Evolutionary conservation across 2,888 invertebrate species (phyloP), one percentile per base, ranked within the genome.

Genomic region (Polydrusus pterygomalis): DNA sequence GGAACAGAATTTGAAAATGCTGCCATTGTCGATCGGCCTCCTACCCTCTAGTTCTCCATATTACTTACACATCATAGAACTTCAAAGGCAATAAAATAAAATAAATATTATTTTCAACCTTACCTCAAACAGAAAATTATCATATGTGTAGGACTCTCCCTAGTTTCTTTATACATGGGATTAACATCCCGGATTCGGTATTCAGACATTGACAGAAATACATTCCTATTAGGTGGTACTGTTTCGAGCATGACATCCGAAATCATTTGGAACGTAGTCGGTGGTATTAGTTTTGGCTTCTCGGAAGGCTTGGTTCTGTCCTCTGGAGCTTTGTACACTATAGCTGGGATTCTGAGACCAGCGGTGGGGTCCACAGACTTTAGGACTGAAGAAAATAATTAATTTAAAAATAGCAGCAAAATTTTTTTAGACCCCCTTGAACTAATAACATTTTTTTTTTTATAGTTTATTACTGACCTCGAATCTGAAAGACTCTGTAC

Each of bases 101-200:
- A 25, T 25, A 25, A 25, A 25, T 25, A 1, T 5, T 3, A 25
- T 3, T 25, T 1, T 25, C 5, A 8, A 0, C 1, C 17, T 60
- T 38, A 60, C 58, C 58, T 38, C 15, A 60, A 60, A 38, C 58
- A 60, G 34, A 60, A 60, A 10, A 60, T 60, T 18, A 60, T 38
- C 58, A 60, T 60, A 38, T 60, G 58, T 3, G 58, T 60, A 18
- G 58, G 58, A 60, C 58, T 38, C 6, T 60, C 58, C 11, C 30
- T 30, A 0, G 58, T 60, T 10, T 60, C 58, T 17, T 18, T 17
- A 60, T 60, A 18, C 8, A 18, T 11, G 15, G 58, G 58, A 60
- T 60, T 60, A 17, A 60, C 11, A 60, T 60, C 58, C 34, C 30
- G 15, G 2, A 60, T 60, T 11, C 58, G 58, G 17, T 38, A 60